Evolutionary conservation across 2,113 vertebrate species (phyloP), one percentile per base, ranked within the genome.

Genomic region (Donacobius atricapilla): DNA sequence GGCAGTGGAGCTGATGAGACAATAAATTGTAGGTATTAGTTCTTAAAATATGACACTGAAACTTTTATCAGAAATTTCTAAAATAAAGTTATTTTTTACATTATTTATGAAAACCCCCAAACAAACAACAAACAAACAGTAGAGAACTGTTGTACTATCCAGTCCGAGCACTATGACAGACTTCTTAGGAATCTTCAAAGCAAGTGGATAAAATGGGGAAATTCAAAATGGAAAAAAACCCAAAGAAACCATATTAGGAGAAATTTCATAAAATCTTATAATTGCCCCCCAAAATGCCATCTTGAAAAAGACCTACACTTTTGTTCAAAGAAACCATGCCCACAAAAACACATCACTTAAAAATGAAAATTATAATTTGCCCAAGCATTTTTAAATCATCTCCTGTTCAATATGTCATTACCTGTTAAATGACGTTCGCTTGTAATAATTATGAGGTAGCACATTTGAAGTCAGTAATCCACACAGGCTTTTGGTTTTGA

Each of bases 281-380:
- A n/a, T 3, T 0, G 0, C 5, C 10, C 13, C 15, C 5, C 1
- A 8, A 56, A 89, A 37, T 4, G 4, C 11, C 24, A 39, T 23
- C 8, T 30, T 91, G 28, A 42, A 70, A 66, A 90, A 63, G 15
- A 57, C 9, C 7, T 70, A 56, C 7, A 23, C 3, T 58, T 87
- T 42, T 63, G 11, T 54, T 35, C 22, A 51, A 40, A 82, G 9
- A 75, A 27, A 23, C 3, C 16, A 78, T 23, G 63, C 9, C 7
- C 15, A 70, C 25, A 84, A 44, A 76, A 76, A 15, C 8, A 45
- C 2, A 6, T 20, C 9, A 69, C 21, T 69, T 64, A 35, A 1
- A 75, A 72, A 57, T 64, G 7, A 63, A 75, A 80, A 15, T 3
- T 11, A 15, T 28, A 22, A n/a, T 48, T 48, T 81, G 17, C 11